Conservation (phyloP, 2,888 invertebrate genomes). For the Caenorhabditis doughertyi region DNA sequence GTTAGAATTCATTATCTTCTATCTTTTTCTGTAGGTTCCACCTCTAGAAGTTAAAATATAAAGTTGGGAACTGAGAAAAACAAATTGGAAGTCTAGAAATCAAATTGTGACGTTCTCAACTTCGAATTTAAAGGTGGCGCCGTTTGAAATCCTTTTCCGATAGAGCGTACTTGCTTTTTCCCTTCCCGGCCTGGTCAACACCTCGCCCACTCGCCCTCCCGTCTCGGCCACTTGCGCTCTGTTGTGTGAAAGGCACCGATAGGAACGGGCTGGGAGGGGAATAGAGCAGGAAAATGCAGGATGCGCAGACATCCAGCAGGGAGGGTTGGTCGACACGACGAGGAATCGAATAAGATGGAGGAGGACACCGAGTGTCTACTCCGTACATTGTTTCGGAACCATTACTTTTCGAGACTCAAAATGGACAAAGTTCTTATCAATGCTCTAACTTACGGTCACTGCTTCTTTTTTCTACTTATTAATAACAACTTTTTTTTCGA, state of each 20-base stretch:
- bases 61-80: too few species aligned
- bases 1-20: not conserved
- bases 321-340: constrained; percentile 51
- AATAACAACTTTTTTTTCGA: too few species aligned
- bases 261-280: constrained; percentile 56
- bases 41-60: too few species aligned
- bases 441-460: not conserved
- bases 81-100: not conserved
- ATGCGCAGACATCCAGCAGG: constrained; percentile 38
- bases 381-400: constrained; percentile 32
- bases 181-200: constrained; percentile 9
- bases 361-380: constrained; percentile 56
- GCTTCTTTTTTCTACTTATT: not conserved
- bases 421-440: not conserved
- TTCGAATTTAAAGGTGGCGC: constrained; percentile 39
- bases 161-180: constrained; percentile 42
- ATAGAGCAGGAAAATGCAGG: constrained; percentile 9
- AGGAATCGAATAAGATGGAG: constrained; percentile 21
- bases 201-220: constrained; percentile 10
- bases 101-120: not conserved
- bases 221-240: constrained; percentile 51
- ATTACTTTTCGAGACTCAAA: constrained; percentile 5
- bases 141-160: constrained; percentile 14
- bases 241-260: constrained; percentile 61
- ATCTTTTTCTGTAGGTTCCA: too few species aligned